Base-by-base conservation (phyloP, 1,140 invertebrate genomes). In the Leptonema lineaticorne region DNA sequence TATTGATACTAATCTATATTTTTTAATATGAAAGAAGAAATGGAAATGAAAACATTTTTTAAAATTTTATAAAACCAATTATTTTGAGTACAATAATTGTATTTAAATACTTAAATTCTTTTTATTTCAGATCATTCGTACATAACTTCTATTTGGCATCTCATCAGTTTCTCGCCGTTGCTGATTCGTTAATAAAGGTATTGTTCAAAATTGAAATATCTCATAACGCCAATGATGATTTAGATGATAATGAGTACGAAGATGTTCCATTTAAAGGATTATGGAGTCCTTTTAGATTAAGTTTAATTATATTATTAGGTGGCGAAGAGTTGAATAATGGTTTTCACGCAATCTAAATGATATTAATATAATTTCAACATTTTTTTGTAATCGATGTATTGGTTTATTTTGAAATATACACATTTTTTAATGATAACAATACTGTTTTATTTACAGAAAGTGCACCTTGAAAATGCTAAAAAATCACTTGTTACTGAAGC, bases 121-220 rank as follows among this genome's bases (percentile, higher is more conserved):
- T n/a, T n/a, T n/a, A n/a, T 76, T 75, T 8, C 71, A 82, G 80
- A 26, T 80, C 79, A 60, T 72, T 80, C 9, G 77, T 76, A 28
- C 75, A 77, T 71, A 78, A 79, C 14, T 64, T 80, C 16, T 24
- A 56, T 9, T 20, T 62, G 14, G 63, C 67, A 20, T 59, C 72
- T 22, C 62, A 29, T 16, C 69, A 73, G 24, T 69, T 73, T 45
- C 66, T 73, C 9, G 26, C 20, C 6, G 67, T 58, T 27, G 69
- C 69, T 24, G 45, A 67, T 33, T 50, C 66, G 33, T 50, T 73
- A 22, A 62, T 70, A 50, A 68, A 73, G 72, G 72, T 73, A 69
- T 45, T 48, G 1, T 28, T n/a, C 16, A 28, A 30, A 48, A 46
- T 48, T 33, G 22, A 62, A 18, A 14, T 41, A 58, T 24, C n/a